Evolutionary conservation across 2,113 vertebrate genomes (phyloP), one percentile per base, ranked within the genome.

Genomic region (Hyperopisus bebe): DNA sequence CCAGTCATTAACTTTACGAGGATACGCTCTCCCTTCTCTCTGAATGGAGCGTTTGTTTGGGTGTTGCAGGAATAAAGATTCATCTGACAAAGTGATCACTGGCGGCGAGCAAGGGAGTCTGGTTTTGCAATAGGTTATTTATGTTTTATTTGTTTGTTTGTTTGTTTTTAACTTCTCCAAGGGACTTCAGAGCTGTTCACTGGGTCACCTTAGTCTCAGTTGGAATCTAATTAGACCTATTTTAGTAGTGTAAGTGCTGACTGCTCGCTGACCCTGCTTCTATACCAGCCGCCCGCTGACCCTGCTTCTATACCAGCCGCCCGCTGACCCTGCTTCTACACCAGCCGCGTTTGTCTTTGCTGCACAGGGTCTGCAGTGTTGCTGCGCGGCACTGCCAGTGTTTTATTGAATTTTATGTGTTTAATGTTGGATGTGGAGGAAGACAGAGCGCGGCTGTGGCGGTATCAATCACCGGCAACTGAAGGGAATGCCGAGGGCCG

Each of bases 71-170:
- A 46, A 70, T 88, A 74, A 89, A 48, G 90, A 93, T 92, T 90
- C 92, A 89, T 92, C 91, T 91, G 91, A 95, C 93, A 95, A 95
- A 92, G 93, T 95, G 91, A 70, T 93, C 94, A 94, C 94, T 94
- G 92, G 94, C 85, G 7, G 27, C 85, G 82, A 87, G 92, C 91
- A 94, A 93, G 90, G 91, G 92, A 92, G 92, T 87, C 90, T 93
- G 93, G 92, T 93, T 90, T 84, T 47, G 21, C 39, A 39, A 39
- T 39, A 11, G 17, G 24, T 84, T 84, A 47, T 84, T 84, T 84
- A 42, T 35, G 35, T n/a, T 84, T 84, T 19, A 21, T 84, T 84
- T 47, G 46, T 46, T 46, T 39, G 31, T 77, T 77, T 91, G 89
- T 84, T 70, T 88, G 89, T 48, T 66, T 9, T 1, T 50, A 88